phyloP scores from a whole-genome alignment of 1,140 invertebrate species.

The Drosophila yakuba region DNA sequence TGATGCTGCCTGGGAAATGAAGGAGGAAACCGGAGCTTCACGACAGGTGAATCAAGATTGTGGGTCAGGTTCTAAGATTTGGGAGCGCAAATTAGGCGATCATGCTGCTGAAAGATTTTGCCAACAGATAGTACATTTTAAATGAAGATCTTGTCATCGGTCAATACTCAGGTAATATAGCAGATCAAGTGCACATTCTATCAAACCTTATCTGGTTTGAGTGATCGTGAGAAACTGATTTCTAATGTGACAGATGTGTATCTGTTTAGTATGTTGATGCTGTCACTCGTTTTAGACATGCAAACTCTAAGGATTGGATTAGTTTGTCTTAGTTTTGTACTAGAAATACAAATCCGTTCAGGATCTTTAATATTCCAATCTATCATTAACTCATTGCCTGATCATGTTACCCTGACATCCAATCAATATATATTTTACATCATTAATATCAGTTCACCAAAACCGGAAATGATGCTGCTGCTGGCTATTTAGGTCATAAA shows the following conservation, averaged over 20 bases:
- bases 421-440: not conserved
- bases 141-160: not conserved
- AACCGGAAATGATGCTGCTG: not conserved
- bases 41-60: conserved; percentile 37
- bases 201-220: not conserved
- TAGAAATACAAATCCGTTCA: no score
- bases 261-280: not conserved
- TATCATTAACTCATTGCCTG: not conserved
- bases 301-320: not conserved
- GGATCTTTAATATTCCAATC: no score
- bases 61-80: conserved; percentile 15
- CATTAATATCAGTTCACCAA: not conserved
- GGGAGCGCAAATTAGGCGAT: conserved; percentile 35
- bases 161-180: no score
- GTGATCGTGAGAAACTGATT: conserved; percentile 7
- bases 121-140: not conserved
- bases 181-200: not conserved
- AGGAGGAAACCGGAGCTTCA: conserved; percentile 23
- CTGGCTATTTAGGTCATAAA: conserved; percentile 1
- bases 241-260: not conserved
- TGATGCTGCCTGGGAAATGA: conserved; percentile 17
- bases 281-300: not conserved
- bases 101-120: conserved; percentile 14
- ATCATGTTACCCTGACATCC: not conserved
- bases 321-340: no score